phyloP scores from a whole-genome alignment of 2,113 vertebrate species.

The Triplophysa siluroides region DNA sequence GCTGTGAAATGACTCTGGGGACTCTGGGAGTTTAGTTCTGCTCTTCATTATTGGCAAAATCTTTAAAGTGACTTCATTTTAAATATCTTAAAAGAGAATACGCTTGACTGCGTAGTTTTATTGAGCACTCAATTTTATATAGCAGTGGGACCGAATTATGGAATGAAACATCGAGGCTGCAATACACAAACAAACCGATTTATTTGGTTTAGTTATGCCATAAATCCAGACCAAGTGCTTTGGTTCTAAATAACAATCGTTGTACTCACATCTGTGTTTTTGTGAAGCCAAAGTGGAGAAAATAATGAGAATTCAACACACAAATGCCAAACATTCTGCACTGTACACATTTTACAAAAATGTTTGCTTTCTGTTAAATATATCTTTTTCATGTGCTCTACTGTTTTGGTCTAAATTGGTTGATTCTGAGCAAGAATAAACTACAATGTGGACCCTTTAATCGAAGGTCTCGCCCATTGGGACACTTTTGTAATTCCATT shows the following conservation, averaged over 20 bases:
- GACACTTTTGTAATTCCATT: background rate
- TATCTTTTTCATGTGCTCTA: background rate
- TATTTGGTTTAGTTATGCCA: too few relatives aligned
- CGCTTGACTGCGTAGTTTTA: background rate
- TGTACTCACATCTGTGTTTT: background rate
- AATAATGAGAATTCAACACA: background rate
- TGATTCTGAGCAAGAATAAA: too few relatives aligned
- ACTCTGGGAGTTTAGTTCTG: slow-evolving; percentile 29
- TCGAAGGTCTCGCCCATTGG: too few relatives aligned
- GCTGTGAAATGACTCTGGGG: background rate
- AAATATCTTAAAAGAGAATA: background rate
- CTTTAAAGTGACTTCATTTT: slow-evolving; percentile 9
- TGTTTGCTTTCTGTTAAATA: too few relatives aligned
- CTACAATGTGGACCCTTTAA: too few relatives aligned
- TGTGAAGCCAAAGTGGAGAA: background rate
- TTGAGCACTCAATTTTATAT: too few relatives aligned
- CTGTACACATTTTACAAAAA: too few relatives aligned
- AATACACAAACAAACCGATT: too few relatives aligned
- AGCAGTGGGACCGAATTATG: too few relatives aligned
- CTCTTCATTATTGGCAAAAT: background rate
- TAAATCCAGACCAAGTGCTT: background rate
- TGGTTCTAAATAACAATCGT: background rate
- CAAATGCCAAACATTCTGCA: too few relatives aligned
- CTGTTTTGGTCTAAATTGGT: too few relatives aligned
- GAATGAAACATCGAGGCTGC: too few relatives aligned